Conservation (phyloP, 2,113 vertebrate genomes). For the Vanacampus margaritifer region DNA sequence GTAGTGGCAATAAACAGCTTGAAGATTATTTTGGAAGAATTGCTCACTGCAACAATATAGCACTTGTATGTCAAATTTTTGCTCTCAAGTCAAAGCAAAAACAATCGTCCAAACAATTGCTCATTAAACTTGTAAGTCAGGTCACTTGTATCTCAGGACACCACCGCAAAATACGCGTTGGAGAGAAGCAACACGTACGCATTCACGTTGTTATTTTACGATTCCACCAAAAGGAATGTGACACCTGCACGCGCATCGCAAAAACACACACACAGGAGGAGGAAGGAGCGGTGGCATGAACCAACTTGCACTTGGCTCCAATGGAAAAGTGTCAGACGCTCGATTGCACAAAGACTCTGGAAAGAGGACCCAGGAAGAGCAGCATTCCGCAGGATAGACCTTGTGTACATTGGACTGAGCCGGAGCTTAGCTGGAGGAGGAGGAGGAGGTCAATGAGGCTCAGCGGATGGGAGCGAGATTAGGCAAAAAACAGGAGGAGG, state of each 20-base stretch:
- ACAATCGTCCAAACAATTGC: too few species aligned
- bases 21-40: too few species aligned
- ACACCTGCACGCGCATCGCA: constrained; percentile 42
- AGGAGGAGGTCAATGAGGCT: constrained; percentile 9
- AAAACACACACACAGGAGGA: constrained; percentile 14
- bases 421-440: constrained; percentile 18
- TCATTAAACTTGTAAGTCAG: too few species aligned
- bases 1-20: too few species aligned
- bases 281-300: constrained; percentile 59
- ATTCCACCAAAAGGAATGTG: constrained; percentile 62
- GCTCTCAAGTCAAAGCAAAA: too few species aligned
- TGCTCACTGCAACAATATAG: too few species aligned
- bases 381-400: constrained; percentile 42
- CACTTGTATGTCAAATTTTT: too few species aligned
- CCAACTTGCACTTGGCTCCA: constrained; percentile 57
- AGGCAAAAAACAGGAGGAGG: constrained; percentile 4
- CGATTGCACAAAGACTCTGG: constrained; percentile 50
- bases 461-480: constrained; percentile 31
- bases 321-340: constrained; percentile 52
- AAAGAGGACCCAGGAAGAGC: constrained; percentile 44
- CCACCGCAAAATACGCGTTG: background rate
- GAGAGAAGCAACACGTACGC: constrained; percentile 29
- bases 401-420: constrained; percentile 53
- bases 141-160: too few species aligned
- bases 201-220: constrained; percentile 53